Base-by-base conservation (phyloP, 1,140 invertebrate species). In the Drosophila pseudoobscura region DNA sequence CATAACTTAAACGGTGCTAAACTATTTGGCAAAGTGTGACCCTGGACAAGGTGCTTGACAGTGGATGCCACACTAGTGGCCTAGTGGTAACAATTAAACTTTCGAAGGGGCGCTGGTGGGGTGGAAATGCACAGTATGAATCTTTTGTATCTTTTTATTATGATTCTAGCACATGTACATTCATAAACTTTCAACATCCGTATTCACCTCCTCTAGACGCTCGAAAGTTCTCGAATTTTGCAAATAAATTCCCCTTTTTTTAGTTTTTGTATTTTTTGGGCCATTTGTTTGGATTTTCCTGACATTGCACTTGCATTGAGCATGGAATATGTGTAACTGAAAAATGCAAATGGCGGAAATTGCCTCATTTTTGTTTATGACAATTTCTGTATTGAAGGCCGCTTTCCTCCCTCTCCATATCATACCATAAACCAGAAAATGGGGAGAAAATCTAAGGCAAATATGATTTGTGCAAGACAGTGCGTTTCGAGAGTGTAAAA, bases 11-110 rank as follows among this genome's bases (percentile, higher is more conserved):
- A 53, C 73, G 11, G 11, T 39, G 35, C 73, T 74, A 45, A 76
- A 80, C 77, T 87, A 80, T 84, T 87, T 63, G 62, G 52, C 41
- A 72, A 62, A 39, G 35, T 74, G 49, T 78, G 80, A 87, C 80
- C 80, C 82, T 85, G 80, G 62, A 29, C 49, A 74, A 82, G 80
- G 80, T 87, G 78, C 82, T 85, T 85, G 80, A 82, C 80, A 75
- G 80, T 62, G 69, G 35, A 13, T 39, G 35, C 11, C 11, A 13
- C 35, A 39, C 35, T 5, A 15, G 35, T 39, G 35, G 35, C 11
- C 11, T 26, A 5, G 24, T 5, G 35, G 41, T 54, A 51, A 71
- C 70, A 74, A 64, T 74, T 75, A 75, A 75, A 55, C 31, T 49
- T 73, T 54, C 29, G 4, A 26, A 5, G 55, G 13, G 0, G 35